Evolutionary conservation across 2,113 vertebrate species (phyloP).

Genomic region (Trinectes maculatus): DNA sequence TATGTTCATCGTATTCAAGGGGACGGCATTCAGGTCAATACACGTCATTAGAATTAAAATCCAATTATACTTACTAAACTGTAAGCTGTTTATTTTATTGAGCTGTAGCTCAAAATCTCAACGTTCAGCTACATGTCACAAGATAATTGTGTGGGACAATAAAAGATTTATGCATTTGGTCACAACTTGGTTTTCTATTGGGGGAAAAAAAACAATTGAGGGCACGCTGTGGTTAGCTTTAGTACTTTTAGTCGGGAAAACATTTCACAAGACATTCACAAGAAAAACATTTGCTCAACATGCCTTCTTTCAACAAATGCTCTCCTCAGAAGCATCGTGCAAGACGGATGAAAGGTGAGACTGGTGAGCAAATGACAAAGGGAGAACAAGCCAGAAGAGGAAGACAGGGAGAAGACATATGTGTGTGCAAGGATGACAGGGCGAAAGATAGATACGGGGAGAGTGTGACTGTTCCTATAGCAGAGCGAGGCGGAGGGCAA

Average conservation of each 20-base stretch:
- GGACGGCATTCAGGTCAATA: not conserved
- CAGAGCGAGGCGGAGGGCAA: slow-evolving; percentile 17
- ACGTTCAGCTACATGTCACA: too few species aligned
- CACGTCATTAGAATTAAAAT: not conserved
- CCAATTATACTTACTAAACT: not conserved
- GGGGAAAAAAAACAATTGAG: too few species aligned
- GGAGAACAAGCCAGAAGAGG: slow-evolving; percentile 13
- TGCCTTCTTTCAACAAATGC: slow-evolving; percentile 27
- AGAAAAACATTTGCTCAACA: too few species aligned
- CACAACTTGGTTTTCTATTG: too few species aligned
- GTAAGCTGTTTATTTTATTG: not conserved
- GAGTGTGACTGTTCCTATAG: slow-evolving; percentile 52
- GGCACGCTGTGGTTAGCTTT: too few species aligned
- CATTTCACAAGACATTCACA: too few species aligned
- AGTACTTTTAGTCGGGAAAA: too few species aligned
- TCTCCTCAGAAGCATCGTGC: not conserved
- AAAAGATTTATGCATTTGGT: too few species aligned
- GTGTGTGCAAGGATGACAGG: slow-evolving; percentile 67
- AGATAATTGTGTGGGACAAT: too few species aligned
- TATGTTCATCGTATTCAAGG: not conserved
- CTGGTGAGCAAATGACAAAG: slow-evolving; percentile 67
- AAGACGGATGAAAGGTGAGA: slow-evolving; percentile 45
- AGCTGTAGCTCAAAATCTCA: too few species aligned
- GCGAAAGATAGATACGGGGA: slow-evolving; percentile 66
- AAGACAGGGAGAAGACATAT: slow-evolving; percentile 70